Evolutionary conservation across 2,797 vertebrate species (phyloP).

Genomic region (Pangasius sanitwongsei): DNA sequence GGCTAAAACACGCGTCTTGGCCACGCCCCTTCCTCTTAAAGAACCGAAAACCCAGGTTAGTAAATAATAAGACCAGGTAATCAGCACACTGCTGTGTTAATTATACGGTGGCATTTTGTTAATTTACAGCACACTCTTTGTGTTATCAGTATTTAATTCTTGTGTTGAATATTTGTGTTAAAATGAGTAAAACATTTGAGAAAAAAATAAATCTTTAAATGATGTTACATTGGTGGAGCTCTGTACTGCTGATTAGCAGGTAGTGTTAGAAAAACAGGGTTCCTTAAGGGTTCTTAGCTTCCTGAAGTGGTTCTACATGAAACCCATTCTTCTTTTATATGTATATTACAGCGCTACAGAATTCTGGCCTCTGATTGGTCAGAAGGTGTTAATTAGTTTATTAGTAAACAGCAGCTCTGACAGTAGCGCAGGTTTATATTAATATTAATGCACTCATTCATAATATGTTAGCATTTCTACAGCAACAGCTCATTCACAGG

Average conservation of each 20-base stretch:
- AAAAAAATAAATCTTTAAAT: not conserved
- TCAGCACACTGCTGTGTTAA: not conserved
- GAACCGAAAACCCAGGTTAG: not conserved
- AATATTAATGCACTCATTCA: not conserved
- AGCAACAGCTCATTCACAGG: too few species aligned
- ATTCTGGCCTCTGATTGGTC: not conserved
- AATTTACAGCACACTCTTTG: not conserved
- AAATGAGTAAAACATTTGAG: not conserved
- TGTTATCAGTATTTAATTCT: not conserved
- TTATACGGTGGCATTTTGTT: not conserved
- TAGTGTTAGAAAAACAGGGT: not conserved
- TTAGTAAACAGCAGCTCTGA: not conserved
- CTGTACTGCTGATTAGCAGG: not conserved
- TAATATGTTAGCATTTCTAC: not conserved
- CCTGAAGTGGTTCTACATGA: not conserved
- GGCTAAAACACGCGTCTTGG: not conserved
- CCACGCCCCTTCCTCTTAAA: slow-evolving; percentile 19
- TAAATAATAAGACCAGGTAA: not conserved
- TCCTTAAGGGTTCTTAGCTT: not conserved
- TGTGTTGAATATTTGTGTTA: not conserved
- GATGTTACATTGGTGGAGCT: not conserved
- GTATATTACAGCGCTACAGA: not conserved
- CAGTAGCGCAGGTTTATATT: not conserved
- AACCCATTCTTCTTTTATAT: not conserved
- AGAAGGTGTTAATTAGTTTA: not conserved